Evolutionary conservation across 2,797 vertebrate species (phyloP).

Genomic region (Epinephelus awoara): DNA sequence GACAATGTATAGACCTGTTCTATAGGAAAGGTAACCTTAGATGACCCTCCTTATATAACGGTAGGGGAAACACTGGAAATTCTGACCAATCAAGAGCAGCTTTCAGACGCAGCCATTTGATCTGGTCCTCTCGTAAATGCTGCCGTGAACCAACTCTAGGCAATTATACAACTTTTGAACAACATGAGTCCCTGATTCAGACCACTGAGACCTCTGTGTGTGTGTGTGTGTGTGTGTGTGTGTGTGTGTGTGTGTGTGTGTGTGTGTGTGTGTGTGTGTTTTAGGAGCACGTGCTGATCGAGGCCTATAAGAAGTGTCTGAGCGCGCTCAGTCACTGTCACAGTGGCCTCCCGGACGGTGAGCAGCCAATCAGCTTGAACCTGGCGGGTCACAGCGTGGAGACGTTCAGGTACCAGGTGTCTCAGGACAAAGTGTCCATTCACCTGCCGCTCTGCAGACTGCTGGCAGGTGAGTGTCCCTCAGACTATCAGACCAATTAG

Average conservation of each 20-base stretch:
- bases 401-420: slow-evolving; percentile 96
- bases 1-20: no score
- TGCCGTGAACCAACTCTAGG: no score
- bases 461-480: slow-evolving; percentile 89
- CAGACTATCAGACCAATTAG: neutral
- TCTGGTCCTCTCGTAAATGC: no score
- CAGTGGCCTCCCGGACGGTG: slow-evolving; percentile 92
- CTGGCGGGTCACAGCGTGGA: slow-evolving; percentile 95
- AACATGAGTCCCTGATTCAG: no score
- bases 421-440: slow-evolving; percentile 97
- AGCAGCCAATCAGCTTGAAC: slow-evolving; percentile 94
- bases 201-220: no score
- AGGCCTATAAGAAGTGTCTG: slow-evolving; percentile 95
- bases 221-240: no score
- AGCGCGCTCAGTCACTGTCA: slow-evolving; percentile 91
- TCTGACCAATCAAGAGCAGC: no score
- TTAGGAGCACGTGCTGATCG: slow-evolving; percentile 93
- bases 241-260: neutral
- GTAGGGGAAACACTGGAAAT: no score
- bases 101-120: no score
- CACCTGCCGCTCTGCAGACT: slow-evolving; percentile 96
- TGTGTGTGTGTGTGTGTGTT: slow-evolving; percentile 29
- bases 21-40: no score
- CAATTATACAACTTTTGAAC: no score
- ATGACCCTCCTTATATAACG: no score